phyloP scores from a whole-genome alignment of 1,140 invertebrate genomes.

The Drosophila nigromelanica region DNA sequence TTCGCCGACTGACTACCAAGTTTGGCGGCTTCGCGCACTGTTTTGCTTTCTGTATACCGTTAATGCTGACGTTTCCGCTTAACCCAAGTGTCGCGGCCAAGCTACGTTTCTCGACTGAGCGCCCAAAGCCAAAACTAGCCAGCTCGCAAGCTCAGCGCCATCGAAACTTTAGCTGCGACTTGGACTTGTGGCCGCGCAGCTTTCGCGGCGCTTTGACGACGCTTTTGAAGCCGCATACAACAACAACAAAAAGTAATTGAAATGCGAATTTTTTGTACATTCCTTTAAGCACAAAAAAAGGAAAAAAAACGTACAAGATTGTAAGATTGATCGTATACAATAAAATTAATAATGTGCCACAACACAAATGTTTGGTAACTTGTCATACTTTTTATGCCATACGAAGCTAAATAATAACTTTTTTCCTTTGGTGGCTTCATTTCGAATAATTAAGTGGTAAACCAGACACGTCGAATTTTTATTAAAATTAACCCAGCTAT shows the following conservation, averaged over 20 bases:
- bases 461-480: neutral
- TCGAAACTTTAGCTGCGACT: conserved; percentile 32
- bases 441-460: neutral
- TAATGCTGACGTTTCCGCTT: conserved; percentile 56
- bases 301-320: conserved; percentile 11
- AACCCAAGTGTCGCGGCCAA: conserved; percentile 73
- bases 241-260: conserved; percentile 30
- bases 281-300: conserved; percentile 16
- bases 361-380: conserved; percentile 37
- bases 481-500: too few species aligned
- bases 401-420: conserved; percentile 1
- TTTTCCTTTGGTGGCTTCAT: neutral
- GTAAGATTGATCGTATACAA: conserved; percentile 55
- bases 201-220: conserved; percentile 38
- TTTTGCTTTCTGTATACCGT: conserved; percentile 21
- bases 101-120: conserved; percentile 76
- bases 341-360: conserved; percentile 56
- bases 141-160: conserved; percentile 65
- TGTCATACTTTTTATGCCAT: neutral
- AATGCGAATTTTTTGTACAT: conserved; percentile 52
- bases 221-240: conserved; percentile 39
- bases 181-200: conserved; percentile 36
- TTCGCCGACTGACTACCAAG: conserved; percentile 48
- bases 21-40: conserved; percentile 51
- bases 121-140: conserved; percentile 36